Evolutionary conservation across 2,888 invertebrate species (phyloP), one percentile per base, ranked within the genome.

Genomic region (Cosmorhoe ocellata): DNA sequence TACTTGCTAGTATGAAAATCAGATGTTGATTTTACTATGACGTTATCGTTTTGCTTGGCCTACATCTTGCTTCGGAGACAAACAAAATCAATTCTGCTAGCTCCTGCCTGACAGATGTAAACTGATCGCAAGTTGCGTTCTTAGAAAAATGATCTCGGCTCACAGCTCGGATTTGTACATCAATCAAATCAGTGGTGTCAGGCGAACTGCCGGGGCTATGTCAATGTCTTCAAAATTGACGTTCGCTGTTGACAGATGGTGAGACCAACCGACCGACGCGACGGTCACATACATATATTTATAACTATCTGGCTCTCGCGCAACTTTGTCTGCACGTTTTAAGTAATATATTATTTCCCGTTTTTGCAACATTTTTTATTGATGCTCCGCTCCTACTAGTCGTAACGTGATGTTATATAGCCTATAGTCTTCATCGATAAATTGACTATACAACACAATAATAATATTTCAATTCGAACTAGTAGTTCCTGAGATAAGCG

Each of bases 111-210:
- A 64, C 65, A 63, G 62, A 61, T 66, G 63, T 59, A 58, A 59
- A 63, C 43, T 41, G 51, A 67, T 63, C 54, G 24, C 18, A 36
- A 56, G 58, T 56, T 56, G 58, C 56, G 53, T 61, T 50, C 42
- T 63, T 59, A 61, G 53, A 63, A 65, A 58, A 58, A 63, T 58
- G 52, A 63, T 63, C 60, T 54, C 28, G 39, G 61, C 61, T 59
- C 51, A 57, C 56, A 62, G 58, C 49, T 59, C 52, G 60, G 55
- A 58, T 37, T 49, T 54, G 57, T 56, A 51, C 65, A 67, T 72
- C 67, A 67, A 70, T 72, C 70, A 69, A 66, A 52, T 57, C 62
- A 56, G 55, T 62, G 64, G 64, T 61, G 66, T 64, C 58, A 61
- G 57, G 57, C 57, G 51, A 54, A 57, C 48, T 59, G 57, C 60